Evolutionary conservation across 2,888 invertebrate species (phyloP).

Genomic region (Notocelia uddmanniana): DNA sequence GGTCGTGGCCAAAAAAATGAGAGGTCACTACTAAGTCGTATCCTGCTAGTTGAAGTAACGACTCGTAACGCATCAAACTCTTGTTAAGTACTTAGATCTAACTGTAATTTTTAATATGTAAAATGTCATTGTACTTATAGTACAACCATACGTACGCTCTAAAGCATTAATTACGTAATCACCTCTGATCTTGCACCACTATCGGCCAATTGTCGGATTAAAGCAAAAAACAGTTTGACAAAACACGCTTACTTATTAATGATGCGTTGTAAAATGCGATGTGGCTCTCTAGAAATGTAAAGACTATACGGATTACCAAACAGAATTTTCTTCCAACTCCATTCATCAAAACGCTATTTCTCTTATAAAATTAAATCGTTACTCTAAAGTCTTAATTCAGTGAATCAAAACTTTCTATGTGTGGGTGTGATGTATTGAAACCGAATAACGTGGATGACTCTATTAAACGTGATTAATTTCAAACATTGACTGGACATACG

Average conservation of each 20-base stretch:
- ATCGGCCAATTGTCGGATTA: not conserved
- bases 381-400: conserved; percentile 42
- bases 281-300: not conserved
- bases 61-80: too few species aligned
- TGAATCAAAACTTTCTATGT: conserved; percentile 48
- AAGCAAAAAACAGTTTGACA: not conserved
- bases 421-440: conserved; percentile 49
- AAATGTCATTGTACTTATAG: too few species aligned
- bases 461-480: conserved; percentile 58
- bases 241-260: not conserved
- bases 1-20: too few species aligned
- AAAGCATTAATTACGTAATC: too few species aligned
- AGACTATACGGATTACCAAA: not conserved
- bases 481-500: conserved; percentile 44
- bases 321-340: not conserved
- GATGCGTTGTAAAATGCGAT: not conserved
- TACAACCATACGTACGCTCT: too few species aligned
- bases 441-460: conserved; percentile 52
- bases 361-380: conserved; percentile 39
- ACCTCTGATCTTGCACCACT: too few species aligned
- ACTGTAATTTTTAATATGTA: too few species aligned
- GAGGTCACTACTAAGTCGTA: too few species aligned
- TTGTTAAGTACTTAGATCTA: too few species aligned
- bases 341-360: conserved; percentile 37
- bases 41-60: too few species aligned